Conservation (phyloP, 2,797 vertebrate genomes). For the Sebastes hubbsi region DNA sequence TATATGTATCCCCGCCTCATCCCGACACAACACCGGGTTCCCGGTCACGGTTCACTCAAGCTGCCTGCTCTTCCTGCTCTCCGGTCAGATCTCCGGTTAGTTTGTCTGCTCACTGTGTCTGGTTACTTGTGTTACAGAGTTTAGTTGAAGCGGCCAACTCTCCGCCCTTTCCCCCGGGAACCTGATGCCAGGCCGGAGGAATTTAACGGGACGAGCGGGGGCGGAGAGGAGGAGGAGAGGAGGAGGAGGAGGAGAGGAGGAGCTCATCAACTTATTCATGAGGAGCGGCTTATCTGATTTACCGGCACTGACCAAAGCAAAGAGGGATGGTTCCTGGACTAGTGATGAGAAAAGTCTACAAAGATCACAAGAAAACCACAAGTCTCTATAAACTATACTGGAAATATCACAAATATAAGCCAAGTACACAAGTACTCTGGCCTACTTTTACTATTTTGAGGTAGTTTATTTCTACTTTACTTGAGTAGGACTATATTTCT, state of each 20-base stretch:
- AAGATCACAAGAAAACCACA: not conserved
- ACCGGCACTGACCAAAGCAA: conserved; percentile 30
- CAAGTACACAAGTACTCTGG: not conserved
- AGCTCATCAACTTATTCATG: conserved; percentile 44
- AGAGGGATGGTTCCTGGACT: not conserved
- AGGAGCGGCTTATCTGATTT: conserved; percentile 53
- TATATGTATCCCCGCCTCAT: conserved; percentile 7
- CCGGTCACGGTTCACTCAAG: conserved; percentile 4
- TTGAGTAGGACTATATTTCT: not conserved
- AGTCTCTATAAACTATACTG: not conserved
- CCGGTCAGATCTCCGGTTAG: not conserved
- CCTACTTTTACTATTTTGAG: not conserved
- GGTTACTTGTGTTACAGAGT: conserved; percentile 40
- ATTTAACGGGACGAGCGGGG: conserved; percentile 46
- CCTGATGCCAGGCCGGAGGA: conserved; percentile 61
- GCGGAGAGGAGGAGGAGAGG: not conserved
- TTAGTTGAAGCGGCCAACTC: conserved; percentile 34
- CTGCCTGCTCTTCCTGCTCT: not conserved
- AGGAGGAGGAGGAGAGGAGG: conserved; percentile 15
- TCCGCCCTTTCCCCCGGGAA: conserved; percentile 65
- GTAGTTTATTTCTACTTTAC: not conserved
- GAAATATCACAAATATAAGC: not conserved
- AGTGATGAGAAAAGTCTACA: not conserved
- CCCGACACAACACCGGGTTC: not conserved
- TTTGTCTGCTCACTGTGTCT: conserved; percentile 12